Evolutionary conservation across 1,140 invertebrate genomes (phyloP).

Genomic region (Ips typographus): DNA sequence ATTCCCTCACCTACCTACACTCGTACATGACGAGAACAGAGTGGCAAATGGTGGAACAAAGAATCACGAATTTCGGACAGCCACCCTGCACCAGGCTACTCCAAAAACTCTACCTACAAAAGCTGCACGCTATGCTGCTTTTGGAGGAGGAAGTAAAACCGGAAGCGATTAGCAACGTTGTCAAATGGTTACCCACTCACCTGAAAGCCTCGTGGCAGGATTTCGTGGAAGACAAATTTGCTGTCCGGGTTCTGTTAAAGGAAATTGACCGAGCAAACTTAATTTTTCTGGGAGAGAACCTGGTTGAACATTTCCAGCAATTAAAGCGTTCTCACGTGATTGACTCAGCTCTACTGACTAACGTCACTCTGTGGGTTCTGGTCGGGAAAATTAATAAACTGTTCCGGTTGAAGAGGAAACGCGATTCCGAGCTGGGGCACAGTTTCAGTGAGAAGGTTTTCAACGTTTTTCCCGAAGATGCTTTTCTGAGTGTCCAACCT

Average conservation of each 20-base stretch:
- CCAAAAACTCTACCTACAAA: conserved; percentile 48
- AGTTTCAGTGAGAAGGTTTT: conserved; percentile 29
- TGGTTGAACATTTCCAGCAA: conserved; percentile 20
- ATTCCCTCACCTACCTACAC: conserved; percentile 47
- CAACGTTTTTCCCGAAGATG: conserved; percentile 17
- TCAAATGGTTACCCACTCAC: conserved; percentile 36
- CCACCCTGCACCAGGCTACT: conserved; percentile 41
- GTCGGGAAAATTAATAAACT: conserved; percentile 42
- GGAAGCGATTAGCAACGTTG: conserved; percentile 37
- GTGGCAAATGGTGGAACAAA: conserved; percentile 48
- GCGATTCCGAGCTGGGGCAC: conserved; percentile 2
- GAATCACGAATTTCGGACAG: conserved; percentile 51
- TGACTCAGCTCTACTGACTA: conserved; percentile 34
- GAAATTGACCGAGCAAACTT: conserved; percentile 38
- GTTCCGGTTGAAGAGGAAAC: conserved; percentile 39
- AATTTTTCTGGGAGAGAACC: conserved; percentile 28
- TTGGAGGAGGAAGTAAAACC: conserved; percentile 41
- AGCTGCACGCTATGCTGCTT: conserved; percentile 42
- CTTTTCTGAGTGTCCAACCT: conserved; percentile 12
- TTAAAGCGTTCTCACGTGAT: conserved; percentile 23
- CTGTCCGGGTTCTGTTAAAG: conserved; percentile 37
- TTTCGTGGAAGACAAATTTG: conserved; percentile 44
- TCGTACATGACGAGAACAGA: conserved; percentile 45
- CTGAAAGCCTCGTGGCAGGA: conserved; percentile 42
- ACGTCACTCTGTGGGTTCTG: conserved; percentile 31